phyloP scores from a whole-genome alignment of 2,888 invertebrate species.

The Serrognathus titanus region DNA sequence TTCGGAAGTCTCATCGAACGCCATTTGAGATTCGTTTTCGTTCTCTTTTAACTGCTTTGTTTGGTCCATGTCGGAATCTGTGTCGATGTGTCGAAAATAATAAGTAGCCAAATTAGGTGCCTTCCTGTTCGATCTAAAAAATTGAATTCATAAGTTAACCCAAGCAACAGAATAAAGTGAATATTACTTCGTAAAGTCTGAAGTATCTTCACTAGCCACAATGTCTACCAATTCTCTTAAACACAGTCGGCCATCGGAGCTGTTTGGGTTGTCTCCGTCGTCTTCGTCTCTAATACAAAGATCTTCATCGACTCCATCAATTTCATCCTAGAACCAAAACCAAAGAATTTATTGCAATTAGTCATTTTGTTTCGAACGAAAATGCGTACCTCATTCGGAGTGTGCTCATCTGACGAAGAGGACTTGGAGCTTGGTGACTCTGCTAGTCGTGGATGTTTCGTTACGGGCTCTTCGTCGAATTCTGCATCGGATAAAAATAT shows the following conservation, averaged over 20 bases:
- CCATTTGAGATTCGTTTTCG: conserved; percentile 5
- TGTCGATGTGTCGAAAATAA: conserved; percentile 83
- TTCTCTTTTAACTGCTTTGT: not conserved
- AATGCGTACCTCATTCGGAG: conserved; percentile 3
- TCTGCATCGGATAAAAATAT: conserved; percentile 55
- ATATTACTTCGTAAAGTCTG: conserved; percentile 40
- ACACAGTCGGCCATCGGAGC: not conserved
- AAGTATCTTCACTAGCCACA: conserved; percentile 35
- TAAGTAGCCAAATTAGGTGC: conserved; percentile 81
- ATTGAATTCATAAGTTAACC: not conserved
- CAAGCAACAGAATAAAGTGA: not conserved
- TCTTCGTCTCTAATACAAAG: not conserved
- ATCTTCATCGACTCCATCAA: conserved; percentile 14
- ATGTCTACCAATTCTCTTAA: not conserved
- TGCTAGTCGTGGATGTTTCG: conserved; percentile 68
- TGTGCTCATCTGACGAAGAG: conserved; percentile 1
- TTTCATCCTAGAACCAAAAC: conserved; percentile 16
- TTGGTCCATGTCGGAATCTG: conserved; percentile 75
- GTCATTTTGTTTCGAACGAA: not conserved
- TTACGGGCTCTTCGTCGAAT: conserved; percentile 72
- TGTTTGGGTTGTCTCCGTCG: too few relatives aligned
- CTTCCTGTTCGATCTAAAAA: conserved; percentile 64
- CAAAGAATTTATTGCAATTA: not conserved
- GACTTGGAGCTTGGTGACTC: conserved; percentile 9
- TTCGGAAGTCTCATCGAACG: conserved; percentile 58